A percentile compares a stretch with the other conserved stretches of the same genome.
These are phyloP conservation scores for Sebastes melanostomus DNA, from an alignment of 2,797 vertebrate species.

Conservation along the genomic window DNA sequence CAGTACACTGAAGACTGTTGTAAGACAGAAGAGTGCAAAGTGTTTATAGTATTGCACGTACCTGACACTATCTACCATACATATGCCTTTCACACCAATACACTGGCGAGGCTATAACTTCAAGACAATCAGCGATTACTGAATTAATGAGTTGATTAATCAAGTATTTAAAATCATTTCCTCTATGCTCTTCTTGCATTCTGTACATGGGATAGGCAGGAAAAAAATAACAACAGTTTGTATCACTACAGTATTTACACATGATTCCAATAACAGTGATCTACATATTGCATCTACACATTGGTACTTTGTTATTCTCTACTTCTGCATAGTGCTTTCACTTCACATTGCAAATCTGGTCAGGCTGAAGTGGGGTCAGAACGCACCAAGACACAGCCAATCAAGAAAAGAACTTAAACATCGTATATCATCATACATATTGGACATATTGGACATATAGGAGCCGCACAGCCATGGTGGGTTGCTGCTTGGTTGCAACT, in stretches of 20 bases:
- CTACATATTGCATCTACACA: conserved; percentile 37
- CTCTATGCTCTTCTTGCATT: conserved; percentile 43
- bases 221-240: conserved; percentile 52
- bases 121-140: conserved; percentile 40
- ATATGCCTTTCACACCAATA: conserved; percentile 37
- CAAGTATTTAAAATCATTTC: conserved; percentile 12
- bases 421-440: not conserved
- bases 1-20: conserved; percentile 52
- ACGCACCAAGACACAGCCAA: not conserved
- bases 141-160: conserved; percentile 16
- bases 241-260: conserved; percentile 73
- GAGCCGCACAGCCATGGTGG: not conserved
- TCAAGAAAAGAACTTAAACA: not conserved
- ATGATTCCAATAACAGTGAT: conserved; percentile 38
- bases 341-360: conserved; percentile 38
- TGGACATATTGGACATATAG: not conserved
- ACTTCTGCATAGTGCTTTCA: conserved; percentile 53
- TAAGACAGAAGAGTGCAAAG: conserved; percentile 48
- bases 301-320: conserved; percentile 49
- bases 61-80: conserved; percentile 31
- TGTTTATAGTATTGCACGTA: conserved; percentile 45
- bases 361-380: not conserved
- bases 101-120: conserved; percentile 30
- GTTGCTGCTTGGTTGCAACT: no score
- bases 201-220: conserved; percentile 39